phyloP scores from a whole-genome alignment of 2,113 vertebrate genomes.

The Larimichthys polyactis region DNA sequence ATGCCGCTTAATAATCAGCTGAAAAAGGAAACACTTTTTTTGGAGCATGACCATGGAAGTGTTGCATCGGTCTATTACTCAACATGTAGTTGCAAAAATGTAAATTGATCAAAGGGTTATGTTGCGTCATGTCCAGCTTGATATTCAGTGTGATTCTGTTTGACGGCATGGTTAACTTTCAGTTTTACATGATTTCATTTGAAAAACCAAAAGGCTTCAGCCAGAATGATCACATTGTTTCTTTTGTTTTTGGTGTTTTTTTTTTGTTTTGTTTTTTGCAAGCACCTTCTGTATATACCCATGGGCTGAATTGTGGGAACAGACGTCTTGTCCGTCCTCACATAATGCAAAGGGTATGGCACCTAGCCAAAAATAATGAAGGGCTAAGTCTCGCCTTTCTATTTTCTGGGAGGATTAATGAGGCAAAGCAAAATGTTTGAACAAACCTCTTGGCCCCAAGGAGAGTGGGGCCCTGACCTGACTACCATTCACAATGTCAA shows the following conservation, averaged over 20 bases:
- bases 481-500: constrained; percentile 74
- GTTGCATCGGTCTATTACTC: not conserved
- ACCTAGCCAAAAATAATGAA: constrained; percentile 62
- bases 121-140: not conserved
- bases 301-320: constrained; percentile 11
- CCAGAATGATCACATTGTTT: not conserved
- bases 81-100: constrained; percentile 5
- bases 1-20: constrained; percentile 28
- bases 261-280: not conserved
- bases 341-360: constrained; percentile 62
- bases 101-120: constrained; percentile 8
- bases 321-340: constrained; percentile 44
- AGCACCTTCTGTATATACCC: constrained; percentile 23
- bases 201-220: not conserved
- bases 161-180: not conserved
- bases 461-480: constrained; percentile 67
- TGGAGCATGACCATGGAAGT: constrained; percentile 11
- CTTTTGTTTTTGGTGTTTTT: not conserved
- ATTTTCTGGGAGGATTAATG: constrained; percentile 75
- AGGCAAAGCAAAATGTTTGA: constrained; percentile 78
- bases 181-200: constrained; percentile 1
- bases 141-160: not conserved
- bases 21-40: constrained; percentile 1
- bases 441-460: constrained; percentile 70
- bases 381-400: constrained; percentile 49